Percentiles rank a stretch among this genome's conserved stretches.
Conservation (phyloP, 1,140 invertebrate species). For the Drosophila gunungcola region DNA sequence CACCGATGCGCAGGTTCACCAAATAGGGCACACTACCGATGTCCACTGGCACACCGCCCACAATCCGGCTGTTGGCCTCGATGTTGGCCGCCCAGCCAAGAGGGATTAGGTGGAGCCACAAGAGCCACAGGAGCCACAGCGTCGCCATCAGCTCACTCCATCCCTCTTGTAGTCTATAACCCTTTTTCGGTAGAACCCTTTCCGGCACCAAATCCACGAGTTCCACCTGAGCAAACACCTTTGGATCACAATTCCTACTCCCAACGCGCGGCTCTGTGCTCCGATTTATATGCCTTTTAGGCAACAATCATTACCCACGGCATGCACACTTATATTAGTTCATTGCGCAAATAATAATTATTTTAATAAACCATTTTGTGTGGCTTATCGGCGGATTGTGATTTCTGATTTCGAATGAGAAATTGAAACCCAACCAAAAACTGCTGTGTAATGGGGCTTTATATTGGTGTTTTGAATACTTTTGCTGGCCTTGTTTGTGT, state of each 20-base stretch:
- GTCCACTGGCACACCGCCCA: slow-evolving; percentile 60
- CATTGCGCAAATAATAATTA: slow-evolving; percentile 75
- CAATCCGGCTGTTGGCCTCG: slow-evolving; percentile 61
- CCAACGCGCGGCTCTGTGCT: slow-evolving; percentile 58
- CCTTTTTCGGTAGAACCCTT: too few relatives aligned
- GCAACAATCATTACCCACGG: slow-evolving; percentile 63
- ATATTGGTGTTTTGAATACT: slow-evolving; percentile 2
- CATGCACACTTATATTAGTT: slow-evolving; percentile 44
- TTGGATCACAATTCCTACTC: slow-evolving; percentile 38
- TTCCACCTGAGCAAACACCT: slow-evolving; percentile 62
- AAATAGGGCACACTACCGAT: slow-evolving; percentile 69
- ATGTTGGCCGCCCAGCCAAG: slow-evolving; percentile 25
- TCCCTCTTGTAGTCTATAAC: neutral
- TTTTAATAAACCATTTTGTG: slow-evolving; percentile 74
- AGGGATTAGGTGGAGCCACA: slow-evolving; percentile 3
- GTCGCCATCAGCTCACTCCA: slow-evolving; percentile 57
- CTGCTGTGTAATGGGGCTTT: slow-evolving; percentile 25
- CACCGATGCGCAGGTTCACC: slow-evolving; percentile 58
- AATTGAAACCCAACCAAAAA: slow-evolving; percentile 27
- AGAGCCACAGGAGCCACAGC: slow-evolving; percentile 6
- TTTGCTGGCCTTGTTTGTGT: slow-evolving; percentile 12
- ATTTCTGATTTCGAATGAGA: slow-evolving; percentile 26
- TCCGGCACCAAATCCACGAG: slow-evolving; percentile 9
- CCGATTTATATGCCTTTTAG: slow-evolving; percentile 61
- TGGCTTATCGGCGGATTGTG: slow-evolving; percentile 40